These are phyloP conservation scores for Aegotheles bennettii DNA, from an alignment of 2,113 vertebrate species.

Conservation along the genomic window DNA sequence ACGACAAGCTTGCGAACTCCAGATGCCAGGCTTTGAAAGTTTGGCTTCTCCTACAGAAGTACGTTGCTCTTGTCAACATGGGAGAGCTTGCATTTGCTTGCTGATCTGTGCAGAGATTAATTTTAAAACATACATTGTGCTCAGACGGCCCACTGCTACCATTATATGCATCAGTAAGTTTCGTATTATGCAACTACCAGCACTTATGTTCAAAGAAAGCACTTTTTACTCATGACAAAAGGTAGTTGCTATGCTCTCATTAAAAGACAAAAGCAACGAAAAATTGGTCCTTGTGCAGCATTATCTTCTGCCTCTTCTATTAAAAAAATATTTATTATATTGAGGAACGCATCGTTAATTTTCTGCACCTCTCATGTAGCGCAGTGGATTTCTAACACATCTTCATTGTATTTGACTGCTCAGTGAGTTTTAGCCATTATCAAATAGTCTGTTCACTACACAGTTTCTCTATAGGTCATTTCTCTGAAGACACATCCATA, in stretches of 20 bases:
- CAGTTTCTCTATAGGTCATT: background rate
- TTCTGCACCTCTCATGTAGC: background rate
- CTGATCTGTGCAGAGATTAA: conserved; percentile 45
- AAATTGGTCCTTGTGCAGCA: background rate
- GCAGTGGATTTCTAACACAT: background rate
- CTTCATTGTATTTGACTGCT: background rate
- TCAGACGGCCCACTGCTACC: conserved; percentile 2
- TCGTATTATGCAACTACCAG: conserved; percentile 35
- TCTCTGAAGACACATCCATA: background rate
- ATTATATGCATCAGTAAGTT: conserved; percentile 40
- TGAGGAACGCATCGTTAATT: background rate
- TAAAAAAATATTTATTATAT: background rate
- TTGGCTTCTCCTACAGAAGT: conserved; percentile 1
- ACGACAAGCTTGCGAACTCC: background rate
- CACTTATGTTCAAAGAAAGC: background rate
- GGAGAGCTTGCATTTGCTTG: background rate
- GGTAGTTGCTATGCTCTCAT: background rate
- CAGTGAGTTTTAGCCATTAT: background rate
- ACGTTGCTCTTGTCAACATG: background rate
- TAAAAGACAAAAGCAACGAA: background rate
- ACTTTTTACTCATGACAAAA: background rate
- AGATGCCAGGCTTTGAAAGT: conserved; percentile 25
- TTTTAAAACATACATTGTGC: background rate
- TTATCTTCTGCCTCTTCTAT: background rate
- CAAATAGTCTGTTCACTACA: background rate